Percentiles rank a stretch among this genome's conserved stretches.
Conservation (phyloP, 2,888 invertebrate species). For the Malacosoma neustria region DNA sequence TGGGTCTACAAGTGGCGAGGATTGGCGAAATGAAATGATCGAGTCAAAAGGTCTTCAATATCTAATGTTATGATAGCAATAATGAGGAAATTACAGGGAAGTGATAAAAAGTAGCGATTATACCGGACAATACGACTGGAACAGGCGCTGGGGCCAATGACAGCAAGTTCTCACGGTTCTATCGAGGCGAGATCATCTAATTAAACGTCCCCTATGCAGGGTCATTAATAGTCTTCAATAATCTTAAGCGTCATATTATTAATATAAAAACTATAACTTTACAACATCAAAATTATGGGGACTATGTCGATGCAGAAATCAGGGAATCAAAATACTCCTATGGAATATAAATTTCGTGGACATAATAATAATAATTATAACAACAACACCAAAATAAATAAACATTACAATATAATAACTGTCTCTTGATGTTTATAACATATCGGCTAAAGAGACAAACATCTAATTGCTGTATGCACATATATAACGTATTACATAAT, state of each 20-base stretch:
- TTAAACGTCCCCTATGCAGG: slow-evolving; percentile 59
- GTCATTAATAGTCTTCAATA: slow-evolving; percentile 34
- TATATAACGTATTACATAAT: slow-evolving; percentile 63
- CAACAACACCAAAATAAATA: slow-evolving; percentile 68
- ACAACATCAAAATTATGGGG: slow-evolving; percentile 70
- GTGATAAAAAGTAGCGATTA: slow-evolving; percentile 37
- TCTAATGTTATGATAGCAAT: slow-evolving; percentile 15
- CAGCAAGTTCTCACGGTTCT: slow-evolving; percentile 58
- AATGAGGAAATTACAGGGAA: slow-evolving; percentile 27
- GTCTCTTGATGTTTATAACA: slow-evolving; percentile 47
- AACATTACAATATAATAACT: slow-evolving; percentile 47
- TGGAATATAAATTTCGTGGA: slow-evolving; percentile 37
- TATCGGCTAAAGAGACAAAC: slow-evolving; percentile 68
- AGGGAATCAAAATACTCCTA: slow-evolving; percentile 61
- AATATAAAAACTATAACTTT: slow-evolving; percentile 51
- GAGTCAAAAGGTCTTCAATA: slow-evolving; percentile 28
- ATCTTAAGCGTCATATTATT: slow-evolving; percentile 47
- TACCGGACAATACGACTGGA: slow-evolving; percentile 53
- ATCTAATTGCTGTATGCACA: slow-evolving; percentile 69
- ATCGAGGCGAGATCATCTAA: slow-evolving; percentile 66
- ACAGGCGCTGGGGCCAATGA: slow-evolving; percentile 49
- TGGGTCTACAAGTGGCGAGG: slow-evolving; percentile 30
- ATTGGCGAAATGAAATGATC: slow-evolving; percentile 36
- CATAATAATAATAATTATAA: slow-evolving; percentile 37
- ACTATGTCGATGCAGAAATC: slow-evolving; percentile 67